Conservation (phyloP, 2,888 invertebrate genomes). For the Nowickia ferox region DNA sequence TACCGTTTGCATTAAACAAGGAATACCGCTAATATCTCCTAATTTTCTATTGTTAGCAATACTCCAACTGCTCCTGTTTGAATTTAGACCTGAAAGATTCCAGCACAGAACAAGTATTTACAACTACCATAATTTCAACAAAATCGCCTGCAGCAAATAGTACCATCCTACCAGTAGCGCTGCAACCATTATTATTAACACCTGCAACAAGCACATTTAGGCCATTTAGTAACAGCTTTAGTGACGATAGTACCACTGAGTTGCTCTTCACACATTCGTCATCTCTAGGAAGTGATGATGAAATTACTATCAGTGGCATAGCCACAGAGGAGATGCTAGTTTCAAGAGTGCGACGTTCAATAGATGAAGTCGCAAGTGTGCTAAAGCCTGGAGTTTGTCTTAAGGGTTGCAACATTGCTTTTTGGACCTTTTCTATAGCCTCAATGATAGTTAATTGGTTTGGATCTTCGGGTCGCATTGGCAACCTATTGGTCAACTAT, state of each 20-base stretch:
- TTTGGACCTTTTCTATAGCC: slow-evolving; percentile 84
- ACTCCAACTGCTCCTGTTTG: slow-evolving; percentile 77
- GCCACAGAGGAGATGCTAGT: neutral
- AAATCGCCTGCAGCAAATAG: slow-evolving; percentile 7
- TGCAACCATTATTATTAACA: slow-evolving; percentile 51
- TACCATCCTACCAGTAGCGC: slow-evolving; percentile 23
- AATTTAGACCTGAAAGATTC: slow-evolving; percentile 17
- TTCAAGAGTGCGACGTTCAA: slow-evolving; percentile 65
- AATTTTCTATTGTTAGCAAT: slow-evolving; percentile 75
- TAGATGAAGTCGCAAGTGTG: slow-evolving; percentile 46
- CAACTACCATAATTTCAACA: slow-evolving; percentile 20
- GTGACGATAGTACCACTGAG: slow-evolving; percentile 6
- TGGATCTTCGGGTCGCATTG: slow-evolving; percentile 87
- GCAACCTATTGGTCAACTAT: slow-evolving; percentile 87
- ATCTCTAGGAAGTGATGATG: slow-evolving; percentile 27
- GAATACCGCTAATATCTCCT: neutral
- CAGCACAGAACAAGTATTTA: slow-evolving; percentile 5
- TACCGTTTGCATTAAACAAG: no score
- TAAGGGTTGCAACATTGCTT: slow-evolving; percentile 83
- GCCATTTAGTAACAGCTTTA: slow-evolving; percentile 1
- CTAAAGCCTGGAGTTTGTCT: slow-evolving; percentile 83
- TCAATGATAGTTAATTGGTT: slow-evolving; percentile 85
- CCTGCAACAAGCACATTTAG: slow-evolving; percentile 30
- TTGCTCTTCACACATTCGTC: slow-evolving; percentile 24
- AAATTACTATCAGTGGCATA: neutral